Evolutionary conservation across 37 sponge, comb jelly and placozoan genomes (phyloP), one percentile per base, ranked within the genome.

Genomic region (Cliona cf. orientalis): DNA sequence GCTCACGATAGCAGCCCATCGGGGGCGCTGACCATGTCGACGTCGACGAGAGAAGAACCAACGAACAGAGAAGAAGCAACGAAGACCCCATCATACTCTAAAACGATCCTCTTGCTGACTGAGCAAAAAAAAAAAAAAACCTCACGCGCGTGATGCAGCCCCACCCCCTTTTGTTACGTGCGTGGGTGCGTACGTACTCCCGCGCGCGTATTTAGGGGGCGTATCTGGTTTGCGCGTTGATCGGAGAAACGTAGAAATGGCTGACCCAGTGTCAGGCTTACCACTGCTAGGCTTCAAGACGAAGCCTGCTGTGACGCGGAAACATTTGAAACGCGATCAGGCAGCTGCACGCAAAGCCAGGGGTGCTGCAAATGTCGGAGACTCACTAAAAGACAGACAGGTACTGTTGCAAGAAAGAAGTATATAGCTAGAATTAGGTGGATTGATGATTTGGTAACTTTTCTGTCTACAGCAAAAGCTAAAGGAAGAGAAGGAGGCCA

Each of bases 401-500:
- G 91, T 91, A 21, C 35, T 45, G 37, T 46, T 49, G 21, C 34
- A 46, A n/a, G 69, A 67, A 11, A 41, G 23, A 42, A 2, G 58
- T 38, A 3, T 74, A 74, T 22, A 34, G 46, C 34, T 44, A 5
- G 19, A 28, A 40, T 37, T 19, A 75, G 7, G 21, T 37, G 23
- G 2, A 57, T 37, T 67, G 41, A 11, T 67, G 11, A n/a, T n/a
- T n/a, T n/a, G n/a, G n/a, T n/a, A n/a, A n/a, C n/a, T 67, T 67
- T 79, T 69, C 2, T 90, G 29, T 84, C 85, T 42, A 72, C 86
- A 40, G 65, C 93, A 75, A 91, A 74, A 46, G 21, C 46, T 86
- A 49, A 79, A 79, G 19, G 99, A 94, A 78, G 91, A 94, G 74
- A 68, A 83, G 57, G 97, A 99, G 46, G 82, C 84, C 28, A 90